Base-by-base conservation (phyloP, 2,888 invertebrate species). In the Alsophila aescularia region DNA sequence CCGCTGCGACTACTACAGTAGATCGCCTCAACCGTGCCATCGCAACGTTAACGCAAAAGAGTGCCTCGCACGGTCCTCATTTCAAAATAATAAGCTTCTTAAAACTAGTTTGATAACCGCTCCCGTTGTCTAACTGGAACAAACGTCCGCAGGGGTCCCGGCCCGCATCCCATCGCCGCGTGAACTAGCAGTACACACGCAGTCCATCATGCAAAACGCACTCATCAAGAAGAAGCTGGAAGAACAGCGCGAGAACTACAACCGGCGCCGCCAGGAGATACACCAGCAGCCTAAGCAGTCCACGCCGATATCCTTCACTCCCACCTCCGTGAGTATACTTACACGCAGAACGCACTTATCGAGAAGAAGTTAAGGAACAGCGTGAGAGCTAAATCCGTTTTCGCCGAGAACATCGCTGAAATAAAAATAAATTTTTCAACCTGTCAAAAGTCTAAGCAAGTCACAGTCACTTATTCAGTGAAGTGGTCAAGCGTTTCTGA, bases 141-240 rank as follows among this genome's bases (percentile, higher is more conserved):
- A 45, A 36, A 34, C 27, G 10, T 9, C 50, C 52, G 52, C 72
- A 95, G 95, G 93, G 61, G 92, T 94, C 69, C 94, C 94, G 59
- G 94, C 94, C 67, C 93, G 95, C 71, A 95, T 96, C 66, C 96
- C 96, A 37, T 97, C 97, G 14, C 96, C 97, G 24, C 95, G 97
- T 69, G 97, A 97, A 82, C 87, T 97, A 60, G 95, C 95, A 54
- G 95, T 94, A 60, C 97, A 97, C 85, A 96, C 97, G 31, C 97
- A 97, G 88, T 94, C 94, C 69, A 96, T 97, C 69, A 95, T 97
- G 93, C 97, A 97, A 86, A 94, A 94, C 72, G 97, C 97, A 12
- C 92, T 97, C 69, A 95, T 97, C 72, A 97, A 97, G 90, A 96
- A 96, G 91, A 97, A 97, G 84, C 90, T 97, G 52, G 97, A 97